A percentile compares a stretch with the other conserved stretches of the same genome.
These are phyloP conservation scores for Phyllopteryx taeniolatus DNA, from an alignment of 2,113 vertebrate species.

Conservation along the genomic window DNA sequence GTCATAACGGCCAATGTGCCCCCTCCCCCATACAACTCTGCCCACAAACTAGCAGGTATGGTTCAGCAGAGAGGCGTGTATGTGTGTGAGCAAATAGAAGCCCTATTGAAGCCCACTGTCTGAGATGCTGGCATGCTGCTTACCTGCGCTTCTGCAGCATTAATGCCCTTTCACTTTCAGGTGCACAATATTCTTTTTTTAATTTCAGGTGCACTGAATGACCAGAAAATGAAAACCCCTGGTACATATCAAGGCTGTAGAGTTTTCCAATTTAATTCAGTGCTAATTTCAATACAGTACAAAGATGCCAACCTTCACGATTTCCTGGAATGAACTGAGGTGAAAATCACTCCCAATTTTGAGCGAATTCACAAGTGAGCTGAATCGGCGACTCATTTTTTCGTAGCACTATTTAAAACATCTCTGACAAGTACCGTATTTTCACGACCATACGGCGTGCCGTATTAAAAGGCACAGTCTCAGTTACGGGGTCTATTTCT, in stretches of 20 bases:
- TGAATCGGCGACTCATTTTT: no score
- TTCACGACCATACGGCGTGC: no score
- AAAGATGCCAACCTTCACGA: no score
- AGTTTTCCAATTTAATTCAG: neutral
- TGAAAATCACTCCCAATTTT: no score
- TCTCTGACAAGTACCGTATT: no score
- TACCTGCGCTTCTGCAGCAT: constrained; percentile 42
- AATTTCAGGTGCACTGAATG: constrained; percentile 40
- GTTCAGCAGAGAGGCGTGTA: constrained; percentile 19
- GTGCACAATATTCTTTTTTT: constrained; percentile 32
- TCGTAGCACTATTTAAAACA: no score
- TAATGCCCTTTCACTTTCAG: constrained; percentile 12
- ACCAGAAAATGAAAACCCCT: constrained; percentile 49
- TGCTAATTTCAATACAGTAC: no score
- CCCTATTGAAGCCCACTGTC: constrained; percentile 50
- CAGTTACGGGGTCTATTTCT: no score
- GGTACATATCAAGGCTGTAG: neutral
- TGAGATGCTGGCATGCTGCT: constrained; percentile 64
- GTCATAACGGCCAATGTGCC: constrained; percentile 85
- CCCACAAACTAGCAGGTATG: constrained; percentile 86
- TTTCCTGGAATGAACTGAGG: no score
- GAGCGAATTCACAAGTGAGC: no score
- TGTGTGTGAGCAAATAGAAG: constrained; percentile 20
- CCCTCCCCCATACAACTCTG: constrained; percentile 83
- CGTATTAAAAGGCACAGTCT: no score